Base-by-base conservation (phyloP, 2,113 vertebrate genomes). In the Mohoua ochrocephala region DNA sequence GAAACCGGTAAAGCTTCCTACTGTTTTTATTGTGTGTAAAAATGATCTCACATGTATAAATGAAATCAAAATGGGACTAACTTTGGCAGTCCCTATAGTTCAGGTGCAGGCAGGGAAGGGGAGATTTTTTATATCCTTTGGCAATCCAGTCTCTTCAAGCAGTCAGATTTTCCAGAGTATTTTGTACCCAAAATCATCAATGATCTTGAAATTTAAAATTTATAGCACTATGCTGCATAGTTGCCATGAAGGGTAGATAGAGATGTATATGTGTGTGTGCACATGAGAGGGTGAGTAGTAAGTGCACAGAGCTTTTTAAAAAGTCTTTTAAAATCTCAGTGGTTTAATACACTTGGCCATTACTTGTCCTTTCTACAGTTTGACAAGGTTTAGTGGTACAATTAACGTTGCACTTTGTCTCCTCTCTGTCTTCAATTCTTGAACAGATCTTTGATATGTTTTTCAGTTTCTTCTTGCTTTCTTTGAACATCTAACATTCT, bases 401-500 rank as follows among this genome's bases (percentile, higher is more conserved):
- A 96, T 93, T 97, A 93, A 81, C 0, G 7, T 86, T 92, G 88
- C 80, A 84, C 74, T 91, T 84, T 85, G 64, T 80, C 52, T 93
- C 64, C 37, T 83, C 50, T 93, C 79, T 59, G 73, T 61, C 83
- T 95, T 94, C 65, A 77, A 49, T 94, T 94, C 81, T 95, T 93
- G 70, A 95, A 91, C 74, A 89, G 44, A 91, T 95, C 78, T 92
- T 97, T 96, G 80, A 81, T 95, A 85, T 26, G 27, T 41, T 85
- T 96, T 96, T 91, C 68, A 89, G 68, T 85, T 91, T 79, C 67
- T 80, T 94, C 44, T 74, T 94, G 59, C 81, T 56, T 79, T 91
- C 94, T 97, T 97, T 96, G 93, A 97, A 93, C 93, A 94, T 95
- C 95, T 92, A 97, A 96, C 87, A 74, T 85, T 68, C 84, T 96